phyloP scores from a whole-genome alignment of 2,888 invertebrate species.

The Rhopalosiphum nymphaeae region DNA sequence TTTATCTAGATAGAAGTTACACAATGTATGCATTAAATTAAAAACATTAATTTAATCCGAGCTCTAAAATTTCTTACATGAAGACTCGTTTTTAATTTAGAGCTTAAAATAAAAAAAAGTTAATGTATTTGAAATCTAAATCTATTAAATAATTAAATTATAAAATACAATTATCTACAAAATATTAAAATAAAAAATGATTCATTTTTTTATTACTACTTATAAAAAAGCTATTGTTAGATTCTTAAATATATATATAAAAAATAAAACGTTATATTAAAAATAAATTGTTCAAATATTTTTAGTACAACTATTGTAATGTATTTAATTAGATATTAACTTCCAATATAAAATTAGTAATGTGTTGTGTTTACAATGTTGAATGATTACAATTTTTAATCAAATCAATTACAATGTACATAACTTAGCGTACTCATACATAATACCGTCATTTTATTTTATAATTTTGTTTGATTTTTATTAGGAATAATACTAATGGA shows the following conservation, averaged over 20 bases:
- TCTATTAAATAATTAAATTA: neutral
- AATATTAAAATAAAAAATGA: too few relatives aligned
- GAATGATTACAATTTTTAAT: neutral
- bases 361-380: neutral
- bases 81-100: neutral
- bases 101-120: neutral
- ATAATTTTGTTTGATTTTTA: neutral
- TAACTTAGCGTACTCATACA: neutral
- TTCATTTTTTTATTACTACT: neutral
- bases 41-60: neutral
- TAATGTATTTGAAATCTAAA: neutral
- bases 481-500: neutral
- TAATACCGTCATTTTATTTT: neutral
- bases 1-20: neutral
- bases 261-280: neutral
- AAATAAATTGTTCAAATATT: neutral
- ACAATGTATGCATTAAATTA: neutral
- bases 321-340: neutral
- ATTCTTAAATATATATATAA: neutral
- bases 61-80: neutral
- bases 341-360: too few relatives aligned
- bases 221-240: neutral
- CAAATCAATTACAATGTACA: neutral
- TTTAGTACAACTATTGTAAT: neutral
- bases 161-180: neutral